Conservation (phyloP, 2,888 invertebrate genomes). For the Coremacera marginata region DNA sequence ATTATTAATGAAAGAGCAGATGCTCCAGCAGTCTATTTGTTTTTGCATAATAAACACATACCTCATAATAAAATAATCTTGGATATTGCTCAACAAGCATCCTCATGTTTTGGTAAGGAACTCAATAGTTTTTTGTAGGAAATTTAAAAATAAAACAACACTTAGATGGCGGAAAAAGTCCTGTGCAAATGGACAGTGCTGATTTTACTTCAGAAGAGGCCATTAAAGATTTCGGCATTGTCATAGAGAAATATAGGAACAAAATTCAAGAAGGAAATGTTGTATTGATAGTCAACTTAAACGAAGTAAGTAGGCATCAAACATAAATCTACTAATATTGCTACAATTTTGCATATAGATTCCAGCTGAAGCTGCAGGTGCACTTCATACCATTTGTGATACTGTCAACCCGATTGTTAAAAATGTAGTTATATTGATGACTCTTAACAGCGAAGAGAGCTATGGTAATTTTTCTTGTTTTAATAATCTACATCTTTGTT, state of each 20-base stretch:
- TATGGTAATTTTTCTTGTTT: constrained; percentile 28
- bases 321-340: background rate
- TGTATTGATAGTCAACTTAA: constrained; percentile 61
- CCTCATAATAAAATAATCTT: constrained; percentile 49
- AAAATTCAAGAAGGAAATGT: constrained; percentile 60
- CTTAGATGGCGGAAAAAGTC: constrained; percentile 47
- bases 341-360: constrained; percentile 52
- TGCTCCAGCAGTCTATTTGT: constrained; percentile 58
- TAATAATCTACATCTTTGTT: background rate
- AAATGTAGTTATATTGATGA: constrained; percentile 69
- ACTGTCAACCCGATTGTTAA: constrained; percentile 69
- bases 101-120: constrained; percentile 59
- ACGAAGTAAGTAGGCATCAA: constrained; percentile 54
- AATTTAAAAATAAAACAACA: background rate
- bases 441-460: constrained; percentile 54
- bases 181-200: constrained; percentile 51
- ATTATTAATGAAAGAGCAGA: constrained; percentile 54
- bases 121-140: background rate
- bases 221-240: constrained; percentile 58
- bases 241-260: constrained; percentile 59
- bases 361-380: constrained; percentile 63
- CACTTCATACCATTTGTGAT: constrained; percentile 74
- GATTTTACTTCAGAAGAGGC: constrained; percentile 54
- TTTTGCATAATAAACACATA: constrained; percentile 52
- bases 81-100: constrained; percentile 55